Percentiles rank a stretch among this genome's conserved stretches.
phyloP scores from a whole-genome alignment of 2,797 vertebrate species.

The Phylloscopus collybita region DNA sequence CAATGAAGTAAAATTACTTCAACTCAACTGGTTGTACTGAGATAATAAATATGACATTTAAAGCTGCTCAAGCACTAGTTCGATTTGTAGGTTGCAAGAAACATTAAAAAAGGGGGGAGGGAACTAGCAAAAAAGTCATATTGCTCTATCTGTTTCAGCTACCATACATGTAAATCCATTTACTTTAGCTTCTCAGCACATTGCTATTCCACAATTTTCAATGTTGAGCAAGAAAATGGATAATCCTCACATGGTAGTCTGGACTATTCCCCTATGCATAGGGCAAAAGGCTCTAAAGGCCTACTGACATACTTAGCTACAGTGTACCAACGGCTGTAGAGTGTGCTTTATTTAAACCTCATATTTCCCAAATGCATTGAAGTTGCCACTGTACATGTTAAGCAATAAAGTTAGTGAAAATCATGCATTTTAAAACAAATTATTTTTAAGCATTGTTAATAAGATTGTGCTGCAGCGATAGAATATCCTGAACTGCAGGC shows the following conservation, averaged over 20 bases:
- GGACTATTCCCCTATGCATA: conserved; percentile 59
- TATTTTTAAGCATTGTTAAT: conserved; percentile 80
- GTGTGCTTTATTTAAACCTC: conserved; percentile 74
- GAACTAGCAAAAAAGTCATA: conserved; percentile 70
- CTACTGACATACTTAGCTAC: conserved; percentile 63
- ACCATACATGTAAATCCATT: conserved; percentile 64
- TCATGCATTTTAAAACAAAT: conserved; percentile 88
- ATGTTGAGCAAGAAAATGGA: conserved; percentile 57
- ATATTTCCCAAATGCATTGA: conserved; percentile 74
- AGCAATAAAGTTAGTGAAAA: conserved; percentile 77
- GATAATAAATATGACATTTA: conserved; percentile 71
- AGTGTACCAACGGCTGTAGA: conserved; percentile 71
- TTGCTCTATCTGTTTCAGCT: conserved; percentile 69
- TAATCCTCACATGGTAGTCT: conserved; percentile 44
- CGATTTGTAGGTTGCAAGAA: conserved; percentile 56
- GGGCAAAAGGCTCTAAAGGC: conserved; percentile 62
- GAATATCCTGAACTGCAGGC: conserved; percentile 73
- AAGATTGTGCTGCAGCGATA: conserved; percentile 78
- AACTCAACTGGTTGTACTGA: conserved; percentile 44
- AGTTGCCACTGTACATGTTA: conserved; percentile 79
- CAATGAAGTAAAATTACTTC: conserved; percentile 65
- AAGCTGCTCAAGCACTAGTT: conserved; percentile 73
- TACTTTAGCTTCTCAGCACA: conserved; percentile 48
- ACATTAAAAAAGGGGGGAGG: conserved; percentile 47
- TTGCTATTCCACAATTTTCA: conserved; percentile 54